Base-by-base conservation (phyloP, 2,113 vertebrate genomes). In the Ramphastos sulfuratus region DNA sequence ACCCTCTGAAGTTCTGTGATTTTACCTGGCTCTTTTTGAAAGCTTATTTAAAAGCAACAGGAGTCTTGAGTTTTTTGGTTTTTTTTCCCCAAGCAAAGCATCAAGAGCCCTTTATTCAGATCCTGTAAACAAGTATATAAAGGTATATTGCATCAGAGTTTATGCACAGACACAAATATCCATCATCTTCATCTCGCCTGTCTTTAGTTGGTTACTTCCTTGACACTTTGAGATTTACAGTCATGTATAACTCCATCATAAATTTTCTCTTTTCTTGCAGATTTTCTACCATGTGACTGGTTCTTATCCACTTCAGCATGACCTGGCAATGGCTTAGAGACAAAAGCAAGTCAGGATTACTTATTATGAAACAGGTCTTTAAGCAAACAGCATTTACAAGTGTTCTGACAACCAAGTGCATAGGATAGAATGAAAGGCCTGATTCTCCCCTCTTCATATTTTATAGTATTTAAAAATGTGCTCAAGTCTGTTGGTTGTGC, bases 221-320 rank as follows among this genome's bases (percentile, higher is more conserved):
- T 91, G 89, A 59, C 61, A 31, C 64, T 77, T 80, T 69, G 79
- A 84, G 82, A 85, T 94, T 95, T 94, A 87, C 55, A 64, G 42
- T 85, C 50, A 42, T 87, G 42, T 42, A 58, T 91, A 85, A 96
- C 89, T 76, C 82, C 24, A n/a, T 78, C 72, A 70, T 78, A 82
- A 96, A 90, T 76, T 93, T 89, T 85, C 75, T 75, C 86, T 92
- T 93, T 95, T 84, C 69, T 94, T 87, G 48, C 98, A 99, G 99
- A 98, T 99, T 96, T 99, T 99, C 95, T 98, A 98, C 75, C 98
- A 99, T 0, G 99, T 99, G 96, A 99, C 98, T 21, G 99, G 99
- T 81, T 97, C 97, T 92, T 98, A 99, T 0, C 96, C 99, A 6
- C 98, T 98, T 65, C 97, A 97, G 91, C 98, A 99, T 30, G 98